Percentiles rank a stretch among this genome's conserved stretches.
phyloP scores from a whole-genome alignment of 2,113 vertebrate genomes.

The Dasyurus viverrinus region DNA sequence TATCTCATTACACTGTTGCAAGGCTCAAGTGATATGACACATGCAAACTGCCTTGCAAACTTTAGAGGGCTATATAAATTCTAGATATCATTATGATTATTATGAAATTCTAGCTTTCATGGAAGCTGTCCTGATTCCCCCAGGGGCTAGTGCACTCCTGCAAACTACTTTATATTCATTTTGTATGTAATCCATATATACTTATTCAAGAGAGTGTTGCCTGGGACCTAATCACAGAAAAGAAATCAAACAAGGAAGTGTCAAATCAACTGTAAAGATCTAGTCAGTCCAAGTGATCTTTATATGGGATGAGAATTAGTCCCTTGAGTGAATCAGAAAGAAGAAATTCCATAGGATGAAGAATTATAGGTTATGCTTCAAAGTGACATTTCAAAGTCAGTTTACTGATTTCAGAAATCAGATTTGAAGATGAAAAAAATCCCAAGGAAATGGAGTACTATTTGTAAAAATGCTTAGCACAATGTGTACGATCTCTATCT shows the following conservation, averaged over 20 bases:
- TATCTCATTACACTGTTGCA: neutral
- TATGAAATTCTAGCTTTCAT: neutral
- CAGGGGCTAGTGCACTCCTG: neutral
- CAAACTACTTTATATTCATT: neutral
- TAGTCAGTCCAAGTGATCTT: neutral
- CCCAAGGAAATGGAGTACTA: neutral
- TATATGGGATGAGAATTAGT: neutral
- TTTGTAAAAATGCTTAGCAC: neutral
- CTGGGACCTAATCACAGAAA: neutral
- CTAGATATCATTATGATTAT: neutral
- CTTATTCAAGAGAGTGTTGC: neutral
- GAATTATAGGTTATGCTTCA: neutral
- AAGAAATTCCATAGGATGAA: neutral
- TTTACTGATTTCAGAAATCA: neutral
- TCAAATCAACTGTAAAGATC: neutral
- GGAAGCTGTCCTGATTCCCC: neutral
- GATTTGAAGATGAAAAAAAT: neutral
- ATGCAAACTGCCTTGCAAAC: neutral
- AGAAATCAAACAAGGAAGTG: neutral
- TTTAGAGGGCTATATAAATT: neutral
- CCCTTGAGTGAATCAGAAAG: neutral
- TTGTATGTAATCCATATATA: neutral
- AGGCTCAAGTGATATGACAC: neutral
- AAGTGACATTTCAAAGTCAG: neutral
- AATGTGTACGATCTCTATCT: no score